Conservation (phyloP, 92 coral and sea anemone genomes). For the Epizoanthus rinbou region DNA sequence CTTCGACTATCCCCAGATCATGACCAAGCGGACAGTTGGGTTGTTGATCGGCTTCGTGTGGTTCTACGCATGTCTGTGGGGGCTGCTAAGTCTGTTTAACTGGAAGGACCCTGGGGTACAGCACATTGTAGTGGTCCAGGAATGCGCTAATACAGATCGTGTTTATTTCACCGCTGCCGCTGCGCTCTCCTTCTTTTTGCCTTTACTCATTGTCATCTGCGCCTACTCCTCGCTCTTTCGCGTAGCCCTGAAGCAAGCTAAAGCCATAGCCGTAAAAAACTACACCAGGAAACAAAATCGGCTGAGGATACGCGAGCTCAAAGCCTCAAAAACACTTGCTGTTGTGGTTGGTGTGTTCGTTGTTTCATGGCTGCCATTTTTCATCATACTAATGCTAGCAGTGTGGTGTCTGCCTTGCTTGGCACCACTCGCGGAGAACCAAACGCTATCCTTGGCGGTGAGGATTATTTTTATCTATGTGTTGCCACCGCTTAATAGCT, state of each 20-base stretch:
- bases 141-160: slow-evolving; percentile 67
- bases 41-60: slow-evolving; percentile 78
- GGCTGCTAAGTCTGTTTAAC: slow-evolving; percentile 67
- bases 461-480: slow-evolving; percentile 70
- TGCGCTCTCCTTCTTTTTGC: slow-evolving; percentile 74
- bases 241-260: slow-evolving; percentile 84
- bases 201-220: slow-evolving; percentile 73
- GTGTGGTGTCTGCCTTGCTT: slow-evolving; percentile 48
- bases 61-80: slow-evolving; percentile 88
- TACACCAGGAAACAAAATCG: background rate
- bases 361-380: slow-evolving; percentile 74
- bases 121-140: slow-evolving; percentile 34
- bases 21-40: slow-evolving; percentile 71
- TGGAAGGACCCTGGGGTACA: slow-evolving; percentile 59
- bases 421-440: slow-evolving; percentile 49
- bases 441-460: slow-evolving; percentile 52
- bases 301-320: slow-evolving; percentile 57
- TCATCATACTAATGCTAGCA: slow-evolving; percentile 46
- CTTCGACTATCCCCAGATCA: slow-evolving; percentile 70
- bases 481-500: slow-evolving; percentile 84
- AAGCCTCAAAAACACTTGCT: slow-evolving; percentile 68
- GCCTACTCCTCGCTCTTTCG: slow-evolving; percentile 83
- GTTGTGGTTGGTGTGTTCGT: slow-evolving; percentile 77
- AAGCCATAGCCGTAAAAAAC: slow-evolving; percentile 58
- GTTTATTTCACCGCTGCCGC: slow-evolving; percentile 79